Evolutionary conservation across 2,888 invertebrate species (phyloP).

Genomic region (Buathra laborator): DNA sequence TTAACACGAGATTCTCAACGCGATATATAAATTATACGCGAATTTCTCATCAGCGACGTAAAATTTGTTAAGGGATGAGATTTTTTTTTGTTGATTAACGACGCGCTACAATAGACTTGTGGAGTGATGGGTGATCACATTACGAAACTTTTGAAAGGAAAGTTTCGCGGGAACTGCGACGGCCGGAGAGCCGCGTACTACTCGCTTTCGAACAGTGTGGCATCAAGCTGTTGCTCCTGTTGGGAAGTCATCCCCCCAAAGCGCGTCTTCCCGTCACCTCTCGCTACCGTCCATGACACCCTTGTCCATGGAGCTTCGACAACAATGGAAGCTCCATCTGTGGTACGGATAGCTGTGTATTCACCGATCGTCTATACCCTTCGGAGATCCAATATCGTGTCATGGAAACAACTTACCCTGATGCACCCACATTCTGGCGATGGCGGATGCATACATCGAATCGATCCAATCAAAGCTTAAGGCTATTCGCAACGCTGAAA

Average conservation of each 20-base stretch:
- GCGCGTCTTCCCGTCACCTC: constrained; percentile 7
- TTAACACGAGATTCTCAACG: too few relatives aligned
- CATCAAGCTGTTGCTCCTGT: neutral
- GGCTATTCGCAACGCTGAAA: neutral
- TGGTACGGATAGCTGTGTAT: neutral
- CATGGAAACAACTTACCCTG: constrained; percentile 31
- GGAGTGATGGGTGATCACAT: neutral
- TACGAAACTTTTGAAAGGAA: neutral
- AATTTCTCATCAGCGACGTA: too few relatives aligned
- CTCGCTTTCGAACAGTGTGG: neutral
- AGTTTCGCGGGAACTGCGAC: neutral
- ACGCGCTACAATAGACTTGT: neutral
- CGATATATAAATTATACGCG: too few relatives aligned
- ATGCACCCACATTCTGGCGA: constrained; percentile 29
- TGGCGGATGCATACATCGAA: constrained; percentile 49
- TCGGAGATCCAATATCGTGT: constrained; percentile 58
- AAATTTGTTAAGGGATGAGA: neutral
- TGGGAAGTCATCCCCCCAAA: neutral
- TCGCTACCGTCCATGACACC: neutral
- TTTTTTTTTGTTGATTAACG: neutral
- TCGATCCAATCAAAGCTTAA: constrained; percentile 43
- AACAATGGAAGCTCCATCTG: constrained; percentile 2
- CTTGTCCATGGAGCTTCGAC: neutral
- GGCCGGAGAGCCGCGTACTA: neutral
- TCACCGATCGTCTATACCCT: neutral